Percentiles rank a stretch among this genome's conserved stretches.
phyloP scores from a whole-genome alignment of 2,797 vertebrate species.

The Sebastes melanostomus region DNA sequence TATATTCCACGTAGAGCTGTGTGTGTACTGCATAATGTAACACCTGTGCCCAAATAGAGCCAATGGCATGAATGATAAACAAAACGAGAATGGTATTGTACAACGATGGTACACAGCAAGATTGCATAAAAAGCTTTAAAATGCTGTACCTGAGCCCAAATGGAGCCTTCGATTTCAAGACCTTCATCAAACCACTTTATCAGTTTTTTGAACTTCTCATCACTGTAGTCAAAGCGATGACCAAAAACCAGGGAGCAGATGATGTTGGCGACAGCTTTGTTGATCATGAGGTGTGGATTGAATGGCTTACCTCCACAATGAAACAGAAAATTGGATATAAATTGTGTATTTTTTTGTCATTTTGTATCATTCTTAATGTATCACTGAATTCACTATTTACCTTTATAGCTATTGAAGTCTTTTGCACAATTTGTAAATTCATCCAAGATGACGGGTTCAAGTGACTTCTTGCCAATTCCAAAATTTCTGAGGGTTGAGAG shows the following conservation, averaged over 20 bases:
- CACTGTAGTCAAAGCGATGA: conserved; percentile 72
- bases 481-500: conserved; percentile 72
- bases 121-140: neutral
- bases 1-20: neutral
- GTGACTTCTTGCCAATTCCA: conserved; percentile 68
- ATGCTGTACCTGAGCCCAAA: conserved; percentile 42
- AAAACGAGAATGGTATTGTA: neutral
- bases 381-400: neutral
- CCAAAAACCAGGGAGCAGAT: conserved; percentile 82
- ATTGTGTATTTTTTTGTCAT: neutral
- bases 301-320: conserved; percentile 73
- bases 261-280: conserved; percentile 73
- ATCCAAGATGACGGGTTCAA: conserved; percentile 73
- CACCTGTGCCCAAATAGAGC: neutral
- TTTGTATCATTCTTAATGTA: neutral
- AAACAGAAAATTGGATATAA: neutral
- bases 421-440: conserved; percentile 38
- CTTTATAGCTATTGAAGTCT: conserved; percentile 12
- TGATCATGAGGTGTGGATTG: conserved; percentile 72
- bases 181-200: rapidly evolving
- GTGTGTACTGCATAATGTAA: too few species aligned
- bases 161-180: neutral
- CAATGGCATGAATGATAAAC: neutral
- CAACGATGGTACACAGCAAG: neutral
- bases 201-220: conserved; percentile 27